These are phyloP conservation scores for Gymnobelideus leadbeateri DNA, from an alignment of 2,113 vertebrate species.

Conservation along the genomic window DNA sequence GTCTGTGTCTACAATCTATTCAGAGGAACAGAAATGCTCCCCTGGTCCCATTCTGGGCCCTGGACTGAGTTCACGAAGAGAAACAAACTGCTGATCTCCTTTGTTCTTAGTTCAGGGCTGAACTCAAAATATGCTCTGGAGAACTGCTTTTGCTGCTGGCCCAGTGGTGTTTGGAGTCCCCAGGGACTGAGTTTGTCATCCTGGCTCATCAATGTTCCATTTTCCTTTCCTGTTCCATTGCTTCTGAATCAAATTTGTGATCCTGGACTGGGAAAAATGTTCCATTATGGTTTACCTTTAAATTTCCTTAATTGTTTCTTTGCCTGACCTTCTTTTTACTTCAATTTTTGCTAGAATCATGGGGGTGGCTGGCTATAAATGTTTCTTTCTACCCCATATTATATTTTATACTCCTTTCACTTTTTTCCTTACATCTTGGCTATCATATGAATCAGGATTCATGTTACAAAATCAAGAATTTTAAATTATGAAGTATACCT, in stretches of 20 bases:
- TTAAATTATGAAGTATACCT: background rate
- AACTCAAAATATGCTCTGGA: background rate
- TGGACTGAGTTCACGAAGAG: background rate
- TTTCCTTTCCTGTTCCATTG: background rate
- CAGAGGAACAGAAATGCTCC: too few relatives aligned
- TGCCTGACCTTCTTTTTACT: background rate
- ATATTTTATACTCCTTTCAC: background rate
- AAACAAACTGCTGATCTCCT: background rate
- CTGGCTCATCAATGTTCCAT: background rate
- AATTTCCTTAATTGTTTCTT: background rate
- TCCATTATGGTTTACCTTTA: background rate
- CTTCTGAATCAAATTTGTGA: background rate
- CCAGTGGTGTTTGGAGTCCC: background rate
- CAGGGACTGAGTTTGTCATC: background rate
- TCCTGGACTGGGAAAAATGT: background rate
- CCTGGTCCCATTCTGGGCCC: background rate
- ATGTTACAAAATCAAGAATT: background rate
- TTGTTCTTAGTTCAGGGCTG: background rate
- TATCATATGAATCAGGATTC: background rate
- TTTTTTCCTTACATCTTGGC: background rate
- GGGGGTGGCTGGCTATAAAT: background rate
- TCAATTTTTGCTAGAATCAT: background rate
- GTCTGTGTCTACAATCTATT: background rate
- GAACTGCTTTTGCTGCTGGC: background rate
- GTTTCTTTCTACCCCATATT: background rate